phyloP scores from a whole-genome alignment of 2,888 invertebrate genomes.

The Syrista parreyssii region DNA sequence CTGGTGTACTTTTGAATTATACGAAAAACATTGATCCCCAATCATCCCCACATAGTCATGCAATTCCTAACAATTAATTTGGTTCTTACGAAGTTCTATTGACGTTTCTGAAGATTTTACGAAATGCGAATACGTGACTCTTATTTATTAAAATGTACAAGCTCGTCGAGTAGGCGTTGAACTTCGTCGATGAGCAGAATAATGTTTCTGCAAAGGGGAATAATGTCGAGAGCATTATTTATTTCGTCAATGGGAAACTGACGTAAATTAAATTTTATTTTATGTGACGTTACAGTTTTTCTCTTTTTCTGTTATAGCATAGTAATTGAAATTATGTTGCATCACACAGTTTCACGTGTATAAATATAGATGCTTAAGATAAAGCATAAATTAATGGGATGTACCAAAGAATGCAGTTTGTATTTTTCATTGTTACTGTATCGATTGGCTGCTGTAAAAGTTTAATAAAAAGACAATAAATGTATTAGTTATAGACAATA shows the following conservation, averaged over 20 bases:
- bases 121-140: neutral
- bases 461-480: neutral
- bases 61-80: neutral
- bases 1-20: constrained; percentile 43
- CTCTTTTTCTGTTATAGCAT: neutral
- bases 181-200: neutral
- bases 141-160: neutral
- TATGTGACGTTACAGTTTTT: neutral
- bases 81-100: neutral
- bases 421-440: neutral
- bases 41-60: constrained; percentile 20
- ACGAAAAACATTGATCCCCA: constrained; percentile 37
- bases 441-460: neutral
- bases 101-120: neutral
- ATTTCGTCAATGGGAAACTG: neutral
- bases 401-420: neutral
- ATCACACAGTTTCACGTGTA: neutral
- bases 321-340: neutral
- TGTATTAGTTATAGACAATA: neutral
- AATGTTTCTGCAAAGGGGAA: neutral
- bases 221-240: neutral
- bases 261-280: constrained; percentile 2
- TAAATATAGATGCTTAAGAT: neutral
- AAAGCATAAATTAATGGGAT: neutral
- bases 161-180: neutral